A percentile compares a stretch with the other conserved stretches of the same genome.
phyloP scores from a whole-genome alignment of 35 echinoderm and acorn worm genomes.

The Diadema setosum region DNA sequence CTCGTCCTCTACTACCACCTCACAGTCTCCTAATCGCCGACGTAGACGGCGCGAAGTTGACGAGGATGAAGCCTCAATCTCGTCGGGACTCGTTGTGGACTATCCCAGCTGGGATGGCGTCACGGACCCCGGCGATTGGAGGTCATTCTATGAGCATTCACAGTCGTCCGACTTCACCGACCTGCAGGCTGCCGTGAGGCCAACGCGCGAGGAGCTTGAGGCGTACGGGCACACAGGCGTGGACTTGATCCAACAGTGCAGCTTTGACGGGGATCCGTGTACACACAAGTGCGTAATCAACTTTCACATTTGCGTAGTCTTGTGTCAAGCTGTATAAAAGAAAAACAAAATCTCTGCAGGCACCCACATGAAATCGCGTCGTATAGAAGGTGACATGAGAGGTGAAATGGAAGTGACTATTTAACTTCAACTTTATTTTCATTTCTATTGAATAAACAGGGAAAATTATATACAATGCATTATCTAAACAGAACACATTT shows the following conservation, averaged over 20 bases:
- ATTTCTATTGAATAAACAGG: too few relatives aligned
- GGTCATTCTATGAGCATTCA: constrained; percentile 29
- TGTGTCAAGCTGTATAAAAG: too few relatives aligned
- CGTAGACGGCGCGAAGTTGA: not conserved
- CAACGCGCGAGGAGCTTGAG: constrained; percentile 45
- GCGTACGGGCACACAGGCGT: constrained; percentile 39
- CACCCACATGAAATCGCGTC: too few relatives aligned
- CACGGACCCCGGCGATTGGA: constrained; percentile 39
- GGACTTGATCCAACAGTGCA: constrained; percentile 66
- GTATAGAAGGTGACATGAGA: too few relatives aligned
- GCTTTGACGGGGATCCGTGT: constrained; percentile 46
- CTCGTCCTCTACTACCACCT: not conserved
- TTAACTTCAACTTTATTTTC: too few relatives aligned
- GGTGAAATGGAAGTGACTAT: too few relatives aligned
- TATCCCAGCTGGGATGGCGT: not conserved
- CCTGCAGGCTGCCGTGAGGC: constrained; percentile 21
- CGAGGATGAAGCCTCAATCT: not conserved
- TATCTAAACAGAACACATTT: too few relatives aligned
- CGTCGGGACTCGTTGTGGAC: not conserved
- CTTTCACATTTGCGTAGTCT: too few relatives aligned
- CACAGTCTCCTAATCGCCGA: not conserved
- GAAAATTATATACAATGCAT: too few relatives aligned
- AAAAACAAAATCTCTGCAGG: too few relatives aligned
- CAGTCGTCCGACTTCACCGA: constrained; percentile 52
- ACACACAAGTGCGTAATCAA: constrained; percentile 53